Evolutionary conservation across 2,888 invertebrate genomes (phyloP).

Genomic region (Tromatobia lineatoria): DNA sequence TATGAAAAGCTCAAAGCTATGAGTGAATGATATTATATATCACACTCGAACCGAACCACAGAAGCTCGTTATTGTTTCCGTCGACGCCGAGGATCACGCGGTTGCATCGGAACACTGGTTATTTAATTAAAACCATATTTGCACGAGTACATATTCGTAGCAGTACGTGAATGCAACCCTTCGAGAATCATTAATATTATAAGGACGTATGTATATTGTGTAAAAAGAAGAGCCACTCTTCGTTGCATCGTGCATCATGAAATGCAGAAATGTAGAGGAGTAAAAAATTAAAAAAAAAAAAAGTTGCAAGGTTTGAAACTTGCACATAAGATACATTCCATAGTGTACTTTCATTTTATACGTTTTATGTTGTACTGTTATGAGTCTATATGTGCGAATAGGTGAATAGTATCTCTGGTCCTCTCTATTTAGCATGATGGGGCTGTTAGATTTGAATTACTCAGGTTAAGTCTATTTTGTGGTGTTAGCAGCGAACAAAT

Average conservation of each 20-base stretch:
- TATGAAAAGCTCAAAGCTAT: conserved; percentile 1
- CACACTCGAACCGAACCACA: conserved; percentile 3
- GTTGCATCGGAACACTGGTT: conserved; percentile 65
- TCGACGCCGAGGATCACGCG: conserved; percentile 51
- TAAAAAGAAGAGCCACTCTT: not conserved
- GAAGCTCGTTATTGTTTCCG: conserved; percentile 7
- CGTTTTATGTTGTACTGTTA: no score
- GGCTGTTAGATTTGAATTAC: no score
- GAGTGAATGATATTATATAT: not conserved
- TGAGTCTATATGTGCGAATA: no score
- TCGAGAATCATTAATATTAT: not conserved
- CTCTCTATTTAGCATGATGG: no score
- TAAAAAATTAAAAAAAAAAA: not conserved
- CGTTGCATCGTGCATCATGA: not conserved
- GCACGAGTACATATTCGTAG: conserved; percentile 19
- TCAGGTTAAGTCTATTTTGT: no score
- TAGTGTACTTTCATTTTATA: no score
- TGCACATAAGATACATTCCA: no score
- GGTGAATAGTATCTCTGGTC: no score
- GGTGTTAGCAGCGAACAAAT: no score
- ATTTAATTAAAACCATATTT: conserved; percentile 74
- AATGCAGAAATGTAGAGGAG: not conserved
- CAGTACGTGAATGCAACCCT: not conserved
- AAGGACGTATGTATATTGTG: not conserved
- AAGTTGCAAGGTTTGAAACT: no score